Evolutionary conservation across 2,888 invertebrate species (phyloP).

Genomic region (Nasonovia ribisnigri): DNA sequence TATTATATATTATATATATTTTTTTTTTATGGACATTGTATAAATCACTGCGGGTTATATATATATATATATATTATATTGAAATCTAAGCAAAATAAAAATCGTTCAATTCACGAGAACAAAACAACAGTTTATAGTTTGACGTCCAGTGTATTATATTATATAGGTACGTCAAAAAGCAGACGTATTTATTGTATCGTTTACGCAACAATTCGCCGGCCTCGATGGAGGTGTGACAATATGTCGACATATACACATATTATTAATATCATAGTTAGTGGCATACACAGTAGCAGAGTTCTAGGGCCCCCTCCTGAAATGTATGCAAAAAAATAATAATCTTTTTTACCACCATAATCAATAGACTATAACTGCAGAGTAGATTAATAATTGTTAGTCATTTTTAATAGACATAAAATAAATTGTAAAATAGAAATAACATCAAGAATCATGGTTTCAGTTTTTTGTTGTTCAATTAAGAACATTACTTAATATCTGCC

Average conservation of each 20-base stretch:
- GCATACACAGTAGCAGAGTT: no score
- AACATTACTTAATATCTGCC: no score
- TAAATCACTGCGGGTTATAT: not conserved
- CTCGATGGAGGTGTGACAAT: not conserved
- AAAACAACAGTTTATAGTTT: not conserved
- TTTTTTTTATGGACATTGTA: not conserved
- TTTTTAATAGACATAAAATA: no score
- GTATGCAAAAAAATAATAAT: no score
- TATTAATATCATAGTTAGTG: not conserved
- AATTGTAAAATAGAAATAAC: no score
- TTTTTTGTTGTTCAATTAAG: no score
- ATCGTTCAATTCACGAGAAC: not conserved
- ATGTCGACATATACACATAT: not conserved
- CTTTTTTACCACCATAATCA: no score
- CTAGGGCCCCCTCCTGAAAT: no score
- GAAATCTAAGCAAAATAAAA: slow-evolving; percentile 13
- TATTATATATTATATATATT: not conserved
- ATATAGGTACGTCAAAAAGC: not conserved
- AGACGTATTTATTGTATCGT: not conserved
- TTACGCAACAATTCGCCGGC: not conserved
- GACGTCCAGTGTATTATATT: not conserved
- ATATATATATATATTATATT: no score
- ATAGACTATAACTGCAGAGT: no score
- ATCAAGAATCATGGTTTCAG: no score
- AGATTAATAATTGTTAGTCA: no score